Percentiles rank a stretch among this genome's conserved stretches.
Conservation (phyloP, 1,140 invertebrate genomes). For the Eciton burchellii region DNA sequence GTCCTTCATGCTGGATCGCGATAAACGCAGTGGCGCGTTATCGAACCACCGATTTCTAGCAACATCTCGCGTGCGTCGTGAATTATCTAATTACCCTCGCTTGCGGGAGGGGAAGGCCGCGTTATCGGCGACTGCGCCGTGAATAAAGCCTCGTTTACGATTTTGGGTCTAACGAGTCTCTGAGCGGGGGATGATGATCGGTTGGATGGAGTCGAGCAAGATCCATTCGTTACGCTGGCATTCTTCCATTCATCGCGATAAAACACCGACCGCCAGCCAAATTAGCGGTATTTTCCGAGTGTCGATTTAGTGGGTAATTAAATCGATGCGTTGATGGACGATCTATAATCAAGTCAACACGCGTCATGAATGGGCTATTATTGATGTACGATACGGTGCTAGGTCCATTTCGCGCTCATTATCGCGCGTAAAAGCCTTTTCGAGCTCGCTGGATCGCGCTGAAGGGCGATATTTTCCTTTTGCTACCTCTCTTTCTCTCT, state of each 20-base stretch:
- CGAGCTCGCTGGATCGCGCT: background rate
- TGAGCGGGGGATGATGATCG: slow-evolving; percentile 18
- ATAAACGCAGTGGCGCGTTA: slow-evolving; percentile 3
- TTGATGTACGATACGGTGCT: background rate
- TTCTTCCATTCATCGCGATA: slow-evolving; percentile 26
- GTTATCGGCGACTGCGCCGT: background rate
- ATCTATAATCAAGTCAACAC: slow-evolving; percentile 7
- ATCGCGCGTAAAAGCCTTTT: background rate
- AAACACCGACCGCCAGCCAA: background rate
- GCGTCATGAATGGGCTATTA: background rate
- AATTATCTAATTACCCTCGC: slow-evolving; percentile 24
- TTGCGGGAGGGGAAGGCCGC: background rate
- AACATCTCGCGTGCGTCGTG: background rate
- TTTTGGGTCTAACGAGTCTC: slow-evolving; percentile 11
- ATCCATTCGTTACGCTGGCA: slow-evolving; percentile 7
- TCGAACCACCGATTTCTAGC: slow-evolving; percentile 12
- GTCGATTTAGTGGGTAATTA: slow-evolving; percentile 4
- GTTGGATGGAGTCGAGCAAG: slow-evolving; percentile 10
- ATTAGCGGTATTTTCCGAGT: background rate
- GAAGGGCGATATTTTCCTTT: slow-evolving; percentile 7
- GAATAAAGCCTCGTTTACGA: slow-evolving; percentile 24
- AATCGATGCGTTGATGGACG: background rate
- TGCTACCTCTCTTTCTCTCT: background rate
- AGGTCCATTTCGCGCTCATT: background rate
- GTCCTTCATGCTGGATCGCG: background rate